These are phyloP conservation scores for Heteractis magnifica DNA, from an alignment of 92 coral and sea anemone species.

Conservation along the genomic window DNA sequence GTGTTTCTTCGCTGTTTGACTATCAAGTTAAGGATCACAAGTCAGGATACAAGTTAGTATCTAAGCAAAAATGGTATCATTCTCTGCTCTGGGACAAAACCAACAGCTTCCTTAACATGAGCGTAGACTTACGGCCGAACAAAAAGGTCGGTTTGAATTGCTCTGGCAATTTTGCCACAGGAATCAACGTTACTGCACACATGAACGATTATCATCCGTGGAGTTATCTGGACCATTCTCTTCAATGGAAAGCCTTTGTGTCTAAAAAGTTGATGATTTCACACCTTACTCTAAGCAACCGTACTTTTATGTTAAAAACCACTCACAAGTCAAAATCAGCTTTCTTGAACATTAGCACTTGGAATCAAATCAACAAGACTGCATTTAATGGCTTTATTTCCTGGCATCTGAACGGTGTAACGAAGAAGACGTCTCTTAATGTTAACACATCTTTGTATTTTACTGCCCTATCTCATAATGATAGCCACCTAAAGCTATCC, in stretches of 20 bases:
- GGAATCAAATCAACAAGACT: slow-evolving; percentile 59
- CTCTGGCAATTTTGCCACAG: slow-evolving; percentile 59
- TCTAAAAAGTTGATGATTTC: slow-evolving; percentile 50
- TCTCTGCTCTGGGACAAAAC: slow-evolving; percentile 42
- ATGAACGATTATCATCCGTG: slow-evolving; percentile 56
- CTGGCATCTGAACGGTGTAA: slow-evolving; percentile 52
- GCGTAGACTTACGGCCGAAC: slow-evolving; percentile 49
- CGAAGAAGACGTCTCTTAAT: slow-evolving; percentile 43
- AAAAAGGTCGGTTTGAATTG: slow-evolving; percentile 44
- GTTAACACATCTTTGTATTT: slow-evolving; percentile 52
- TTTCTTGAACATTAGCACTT: slow-evolving; percentile 61
- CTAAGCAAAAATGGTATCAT: slow-evolving; percentile 44
- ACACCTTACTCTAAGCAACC: slow-evolving; percentile 59
- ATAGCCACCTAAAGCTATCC: slow-evolving; percentile 49
- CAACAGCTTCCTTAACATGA: slow-evolving; percentile 42
- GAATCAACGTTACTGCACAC: slow-evolving; percentile 42
- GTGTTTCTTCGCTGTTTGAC: slow-evolving; percentile 28
- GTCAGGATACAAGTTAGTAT: slow-evolving; percentile 20
- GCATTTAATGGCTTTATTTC: slow-evolving; percentile 59
- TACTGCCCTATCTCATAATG: slow-evolving; percentile 47
- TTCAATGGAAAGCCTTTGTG: slow-evolving; percentile 54
- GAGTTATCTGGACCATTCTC: slow-evolving; percentile 33
- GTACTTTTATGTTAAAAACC: slow-evolving; percentile 59
- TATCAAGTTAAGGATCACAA: not conserved
- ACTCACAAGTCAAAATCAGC: slow-evolving; percentile 31